Evolutionary conservation across 2,888 invertebrate genomes (phyloP), one percentile per base, ranked within the genome.

Genomic region (Pristionchus mayeri): DNA sequence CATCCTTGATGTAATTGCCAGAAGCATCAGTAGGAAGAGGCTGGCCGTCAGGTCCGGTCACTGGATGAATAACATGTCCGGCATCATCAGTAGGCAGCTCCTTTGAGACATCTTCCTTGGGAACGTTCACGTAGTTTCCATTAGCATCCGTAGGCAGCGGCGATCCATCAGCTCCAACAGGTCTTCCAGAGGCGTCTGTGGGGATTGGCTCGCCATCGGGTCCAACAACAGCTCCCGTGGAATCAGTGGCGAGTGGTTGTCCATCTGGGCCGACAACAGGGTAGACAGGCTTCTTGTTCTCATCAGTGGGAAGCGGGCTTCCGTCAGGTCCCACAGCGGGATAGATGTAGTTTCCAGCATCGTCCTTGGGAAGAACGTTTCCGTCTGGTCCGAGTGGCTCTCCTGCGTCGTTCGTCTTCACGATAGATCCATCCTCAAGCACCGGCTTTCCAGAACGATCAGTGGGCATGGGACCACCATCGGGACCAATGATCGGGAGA

Each of bases 181-280:
- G 81, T 21, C 48, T 34, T n/a, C 86, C 86, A 27, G 75, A n/a
- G 6, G 60, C 76, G 50, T 84, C 78, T 0, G 85, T 86, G 0
- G 40, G 57, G 24, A 80, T 24, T n/a, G 80, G 80, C 24, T 54
- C n/a, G 34, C 79, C 79, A 79, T 79, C 79, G 6, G 79, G 54
- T 13, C 54, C 79, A 54, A 79, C 79, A 13, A 54, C 37, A 34
- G 54, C 30, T 52, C 88, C 89, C 1, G 30, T 30, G 24, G 54
- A 48, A 40, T 90, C 89, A 16, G 89, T 89, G 34, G 89, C 90
- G 57, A 89, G 86, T 11, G 86, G 82, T 24, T 84, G 84, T 54
- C 87, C 87, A 54, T 88, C 87, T 48, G 86, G 85, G 3, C 76
- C 83, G 18, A 84, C 79, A 34, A 84, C 81, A 7, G 86, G 86